phyloP scores from a whole-genome alignment of 2,113 vertebrate genomes.

The Callospermophilus lateralis region DNA sequence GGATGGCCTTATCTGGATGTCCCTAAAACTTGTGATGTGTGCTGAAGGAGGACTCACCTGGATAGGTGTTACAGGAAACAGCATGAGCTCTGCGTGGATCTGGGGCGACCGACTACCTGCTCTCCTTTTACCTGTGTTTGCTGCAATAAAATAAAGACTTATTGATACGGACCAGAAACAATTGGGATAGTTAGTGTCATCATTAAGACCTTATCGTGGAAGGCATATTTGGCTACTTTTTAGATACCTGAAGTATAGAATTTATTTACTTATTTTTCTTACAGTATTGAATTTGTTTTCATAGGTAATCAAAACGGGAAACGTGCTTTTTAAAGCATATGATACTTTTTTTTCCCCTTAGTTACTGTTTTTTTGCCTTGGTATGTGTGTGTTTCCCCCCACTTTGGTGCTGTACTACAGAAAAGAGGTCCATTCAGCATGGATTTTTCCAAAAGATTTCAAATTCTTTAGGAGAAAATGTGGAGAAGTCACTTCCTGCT shows the following conservation, averaged over 20 bases:
- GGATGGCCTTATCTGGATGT: background rate
- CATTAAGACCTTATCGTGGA: background rate
- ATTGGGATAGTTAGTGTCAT: background rate
- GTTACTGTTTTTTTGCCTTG: background rate
- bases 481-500: conserved; percentile 39
- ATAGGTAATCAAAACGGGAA: conserved; percentile 52
- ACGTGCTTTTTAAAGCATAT: background rate
- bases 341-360: background rate
- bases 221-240: background rate
- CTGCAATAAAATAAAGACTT: conserved; percentile 17
- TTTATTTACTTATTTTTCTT: background rate
- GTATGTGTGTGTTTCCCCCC: background rate
- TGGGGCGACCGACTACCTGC: conserved; percentile 37
- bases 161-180: background rate
- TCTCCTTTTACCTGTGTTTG: background rate
- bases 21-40: background rate
- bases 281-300: conserved; percentile 24
- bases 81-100: background rate
- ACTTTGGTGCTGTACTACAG: conserved; percentile 15
- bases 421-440: conserved; percentile 34
- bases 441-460: background rate
- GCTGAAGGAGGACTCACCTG: background rate
- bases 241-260: background rate
- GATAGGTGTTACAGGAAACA: background rate
- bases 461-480: background rate